A percentile compares a stretch with the other conserved stretches of the same genome.
Conservation (phyloP, 2,888 invertebrate genomes). For the Dione vanillae region DNA sequence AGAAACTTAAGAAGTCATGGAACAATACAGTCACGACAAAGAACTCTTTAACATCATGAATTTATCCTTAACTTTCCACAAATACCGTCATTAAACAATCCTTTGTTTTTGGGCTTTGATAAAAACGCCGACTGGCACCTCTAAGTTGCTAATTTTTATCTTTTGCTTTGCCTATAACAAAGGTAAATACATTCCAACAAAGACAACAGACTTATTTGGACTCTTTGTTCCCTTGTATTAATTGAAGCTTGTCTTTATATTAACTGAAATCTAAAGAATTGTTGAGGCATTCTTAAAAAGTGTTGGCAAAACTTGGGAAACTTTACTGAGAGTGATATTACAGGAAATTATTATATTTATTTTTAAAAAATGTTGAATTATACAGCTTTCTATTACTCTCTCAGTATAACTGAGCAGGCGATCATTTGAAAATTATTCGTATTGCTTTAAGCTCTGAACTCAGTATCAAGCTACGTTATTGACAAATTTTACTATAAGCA, state of each 20-base stretch:
- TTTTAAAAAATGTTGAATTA: not conserved
- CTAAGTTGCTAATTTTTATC: constrained; percentile 79
- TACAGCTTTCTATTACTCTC: not conserved
- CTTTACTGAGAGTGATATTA: not conserved
- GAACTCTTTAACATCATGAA: constrained; percentile 76
- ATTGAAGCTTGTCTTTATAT: constrained; percentile 29
- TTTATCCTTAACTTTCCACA: constrained; percentile 82
- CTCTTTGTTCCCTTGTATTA: constrained; percentile 42
- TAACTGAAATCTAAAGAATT: constrained; percentile 22
- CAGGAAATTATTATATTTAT: not conserved
- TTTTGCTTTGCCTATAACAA: constrained; percentile 69
- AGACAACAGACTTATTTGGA: constrained; percentile 57
- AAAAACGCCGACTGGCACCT: constrained; percentile 75
- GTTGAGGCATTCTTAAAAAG: constrained; percentile 12
- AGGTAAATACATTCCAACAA: constrained; percentile 61
- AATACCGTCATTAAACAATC: constrained; percentile 82
- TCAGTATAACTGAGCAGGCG: not conserved
- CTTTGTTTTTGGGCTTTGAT: constrained; percentile 80
- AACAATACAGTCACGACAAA: constrained; percentile 78
- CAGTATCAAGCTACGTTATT: too few species aligned
- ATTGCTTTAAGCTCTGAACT: not conserved
- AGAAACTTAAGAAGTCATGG: constrained; percentile 62
- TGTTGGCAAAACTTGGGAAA: constrained; percentile 18
- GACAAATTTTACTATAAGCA: too few species aligned
- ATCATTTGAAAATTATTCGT: not conserved